phyloP scores from a whole-genome alignment of 2,797 vertebrate species.

The Hemitrygon akajei region DNA sequence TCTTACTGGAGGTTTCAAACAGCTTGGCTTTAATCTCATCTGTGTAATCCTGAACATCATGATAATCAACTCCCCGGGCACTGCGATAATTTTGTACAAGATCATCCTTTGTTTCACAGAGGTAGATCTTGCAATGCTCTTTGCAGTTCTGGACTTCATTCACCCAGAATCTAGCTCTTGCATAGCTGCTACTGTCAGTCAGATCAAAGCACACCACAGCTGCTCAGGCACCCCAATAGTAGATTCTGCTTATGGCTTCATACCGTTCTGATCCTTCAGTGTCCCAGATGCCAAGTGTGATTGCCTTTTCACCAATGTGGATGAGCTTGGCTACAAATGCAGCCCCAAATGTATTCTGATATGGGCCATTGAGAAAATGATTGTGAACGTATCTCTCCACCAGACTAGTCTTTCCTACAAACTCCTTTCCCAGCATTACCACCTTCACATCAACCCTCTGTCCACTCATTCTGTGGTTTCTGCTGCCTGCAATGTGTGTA shows the following conservation, averaged over 20 bases:
- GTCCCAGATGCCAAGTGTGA: too few species aligned
- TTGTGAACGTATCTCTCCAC: constrained; percentile 95
- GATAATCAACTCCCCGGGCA: constrained; percentile 77
- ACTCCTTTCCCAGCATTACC: constrained; percentile 96
- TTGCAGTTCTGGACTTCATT: constrained; percentile 86
- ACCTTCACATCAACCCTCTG: constrained; percentile 91
- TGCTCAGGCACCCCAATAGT: too few species aligned
- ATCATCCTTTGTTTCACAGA: constrained; percentile 90
- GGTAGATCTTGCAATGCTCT: constrained; percentile 93
- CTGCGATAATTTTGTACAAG: constrained; percentile 74
- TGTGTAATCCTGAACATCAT: constrained; percentile 87
- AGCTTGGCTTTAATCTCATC: constrained; percentile 87
- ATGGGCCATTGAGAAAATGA: constrained; percentile 87
- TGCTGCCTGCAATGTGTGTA: neutral
- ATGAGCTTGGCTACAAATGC: too few species aligned
- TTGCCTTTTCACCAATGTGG: too few species aligned
- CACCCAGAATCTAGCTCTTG: constrained; percentile 91
- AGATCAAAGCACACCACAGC: too few species aligned
- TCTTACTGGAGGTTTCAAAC: constrained; percentile 98
- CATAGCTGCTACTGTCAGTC: constrained; percentile 88
- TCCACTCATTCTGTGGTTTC: constrained; percentile 67
- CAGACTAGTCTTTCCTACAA: constrained; percentile 91
- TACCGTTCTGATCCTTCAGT: too few species aligned
- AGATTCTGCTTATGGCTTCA: too few species aligned
- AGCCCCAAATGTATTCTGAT: too few species aligned